A percentile compares a stretch with the other conserved stretches of the same genome.
These are phyloP conservation scores for Plebejus anna DNA, from an alignment of 2,888 invertebrate species.

Conservation along the genomic window DNA sequence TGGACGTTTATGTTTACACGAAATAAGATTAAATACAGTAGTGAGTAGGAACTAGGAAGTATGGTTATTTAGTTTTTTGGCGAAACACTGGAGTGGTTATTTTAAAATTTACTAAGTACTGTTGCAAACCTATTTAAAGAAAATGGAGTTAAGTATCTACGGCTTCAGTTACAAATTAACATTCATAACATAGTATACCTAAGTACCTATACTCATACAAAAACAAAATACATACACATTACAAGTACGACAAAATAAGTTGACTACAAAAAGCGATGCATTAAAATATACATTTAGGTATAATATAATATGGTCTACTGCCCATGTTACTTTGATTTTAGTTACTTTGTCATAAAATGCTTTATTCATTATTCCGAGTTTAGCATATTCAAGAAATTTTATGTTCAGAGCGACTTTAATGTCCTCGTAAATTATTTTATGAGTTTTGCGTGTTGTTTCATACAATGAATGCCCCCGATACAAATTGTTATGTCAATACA, in stretches of 20 bases:
- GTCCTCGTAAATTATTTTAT: constrained; percentile 5
- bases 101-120: too few relatives aligned
- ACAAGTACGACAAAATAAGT: too few relatives aligned
- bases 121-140: too few relatives aligned
- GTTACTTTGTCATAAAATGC: constrained; percentile 1
- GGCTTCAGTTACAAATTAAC: too few relatives aligned
- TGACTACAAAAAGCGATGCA: too few relatives aligned
- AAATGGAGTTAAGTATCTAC: too few relatives aligned
- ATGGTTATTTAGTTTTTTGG: neutral
- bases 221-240: too few relatives aligned
- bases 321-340: neutral
- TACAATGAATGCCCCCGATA: neutral
- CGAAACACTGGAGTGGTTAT: too few relatives aligned
- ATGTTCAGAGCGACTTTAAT: constrained; percentile 6
- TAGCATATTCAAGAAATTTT: neutral
- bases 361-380: constrained; percentile 10
- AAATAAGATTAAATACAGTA: neutral
- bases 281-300: too few relatives aligned
- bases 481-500: constrained; percentile 10
- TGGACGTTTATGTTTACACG: neutral
- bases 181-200: too few relatives aligned
- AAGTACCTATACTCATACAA: too few relatives aligned
- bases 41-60: neutral
- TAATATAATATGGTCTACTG: too few relatives aligned
- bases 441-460: constrained; percentile 6